phyloP scores from a whole-genome alignment of 1,140 invertebrate genomes.

The Tribolium madens region DNA sequence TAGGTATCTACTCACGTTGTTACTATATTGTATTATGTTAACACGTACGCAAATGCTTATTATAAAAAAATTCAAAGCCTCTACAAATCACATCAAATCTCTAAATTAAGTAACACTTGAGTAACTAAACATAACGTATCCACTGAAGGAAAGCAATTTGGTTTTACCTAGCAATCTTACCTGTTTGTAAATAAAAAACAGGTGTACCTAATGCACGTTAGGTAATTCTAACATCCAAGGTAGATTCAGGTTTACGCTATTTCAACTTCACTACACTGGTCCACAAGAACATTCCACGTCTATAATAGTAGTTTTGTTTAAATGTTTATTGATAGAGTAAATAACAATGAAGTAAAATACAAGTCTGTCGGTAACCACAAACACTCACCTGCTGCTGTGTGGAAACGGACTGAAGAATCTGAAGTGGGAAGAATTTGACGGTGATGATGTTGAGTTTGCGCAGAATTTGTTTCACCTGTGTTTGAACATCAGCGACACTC shows the following conservation, averaged over 20 bases:
- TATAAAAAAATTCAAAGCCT: not conserved
- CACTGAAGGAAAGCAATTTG: not conserved
- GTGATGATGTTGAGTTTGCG: conserved; percentile 33
- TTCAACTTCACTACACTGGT: conserved; percentile 7
- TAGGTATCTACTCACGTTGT: not conserved
- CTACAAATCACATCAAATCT: not conserved
- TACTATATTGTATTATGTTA: not conserved
- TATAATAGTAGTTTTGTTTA: not conserved
- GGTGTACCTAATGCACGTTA: conserved; percentile 34
- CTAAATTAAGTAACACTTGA: not conserved
- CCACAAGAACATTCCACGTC: conserved; percentile 6
- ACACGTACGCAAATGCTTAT: conserved; percentile 8
- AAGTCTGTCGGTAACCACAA: conserved; percentile 6
- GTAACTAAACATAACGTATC: not conserved
- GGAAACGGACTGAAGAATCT: conserved; percentile 32
- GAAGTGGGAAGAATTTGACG: conserved; percentile 31
- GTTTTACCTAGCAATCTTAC: conserved; percentile 6
- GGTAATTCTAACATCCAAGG: conserved; percentile 35
- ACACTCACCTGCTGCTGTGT: conserved; percentile 19
- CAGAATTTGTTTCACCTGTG: conserved; percentile 29
- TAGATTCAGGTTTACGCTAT: not conserved
- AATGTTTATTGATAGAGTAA: not conserved
- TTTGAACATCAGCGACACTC: conserved; percentile 21
- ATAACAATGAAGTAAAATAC: not conserved
- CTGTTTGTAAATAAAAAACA: conserved; percentile 35